Evolutionary conservation across 2,797 vertebrate species (phyloP).

Genomic region (Macropus fuliginosus): DNA sequence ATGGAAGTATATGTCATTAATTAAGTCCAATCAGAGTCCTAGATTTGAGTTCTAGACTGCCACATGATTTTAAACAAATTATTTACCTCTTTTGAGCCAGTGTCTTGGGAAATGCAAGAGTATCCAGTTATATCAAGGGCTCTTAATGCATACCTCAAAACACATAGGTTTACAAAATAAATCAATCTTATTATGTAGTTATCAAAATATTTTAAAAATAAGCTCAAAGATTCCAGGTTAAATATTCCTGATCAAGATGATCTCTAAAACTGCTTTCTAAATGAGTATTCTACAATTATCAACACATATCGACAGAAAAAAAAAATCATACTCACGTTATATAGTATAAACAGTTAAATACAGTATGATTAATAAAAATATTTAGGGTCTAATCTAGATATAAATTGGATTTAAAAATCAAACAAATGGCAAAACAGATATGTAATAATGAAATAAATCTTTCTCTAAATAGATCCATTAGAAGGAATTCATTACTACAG

Average conservation of each 20-base stretch:
- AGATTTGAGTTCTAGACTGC: neutral
- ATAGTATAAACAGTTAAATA: constrained; percentile 13
- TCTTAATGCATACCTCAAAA: neutral
- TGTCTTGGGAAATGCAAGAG: neutral
- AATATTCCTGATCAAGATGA: neutral
- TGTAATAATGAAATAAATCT: neutral
- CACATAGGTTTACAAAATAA: neutral
- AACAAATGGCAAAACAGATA: neutral
- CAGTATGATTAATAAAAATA: neutral
- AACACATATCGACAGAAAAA: neutral
- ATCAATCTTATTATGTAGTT: neutral
- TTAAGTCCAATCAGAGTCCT: neutral
- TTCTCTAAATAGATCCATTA: neutral
- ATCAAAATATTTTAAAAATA: neutral
- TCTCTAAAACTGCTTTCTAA: neutral
- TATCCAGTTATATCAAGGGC: neutral
- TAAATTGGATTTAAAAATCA: constrained; percentile 11
- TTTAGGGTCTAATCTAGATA: neutral
- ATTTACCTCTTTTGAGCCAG: neutral
- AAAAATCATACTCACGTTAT: neutral
- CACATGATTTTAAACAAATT: neutral
- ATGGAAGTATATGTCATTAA: neutral
- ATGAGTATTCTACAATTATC: neutral
- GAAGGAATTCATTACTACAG: neutral
- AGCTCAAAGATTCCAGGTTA: neutral